Base-by-base conservation (phyloP, 2,888 invertebrate species). In the Odontomyia ornata region DNA sequence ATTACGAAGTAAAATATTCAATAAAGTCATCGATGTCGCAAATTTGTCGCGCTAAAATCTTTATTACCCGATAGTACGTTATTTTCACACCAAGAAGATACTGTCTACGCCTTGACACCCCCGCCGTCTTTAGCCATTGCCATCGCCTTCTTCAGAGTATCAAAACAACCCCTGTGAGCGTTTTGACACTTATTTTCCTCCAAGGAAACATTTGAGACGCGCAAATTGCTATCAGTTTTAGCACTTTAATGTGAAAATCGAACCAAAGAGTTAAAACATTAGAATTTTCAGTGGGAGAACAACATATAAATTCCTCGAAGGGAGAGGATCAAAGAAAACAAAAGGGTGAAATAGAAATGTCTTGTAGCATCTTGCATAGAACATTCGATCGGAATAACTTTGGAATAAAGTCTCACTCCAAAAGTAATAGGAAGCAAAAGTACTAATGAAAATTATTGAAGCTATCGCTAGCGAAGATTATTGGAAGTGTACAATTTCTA, bases 151-250 rank as follows among this genome's bases (percentile, higher is more conserved):
- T 2, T 25, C 1, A 5, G 23, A 23, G 9, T 69, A 69, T 21
- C 69, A 25, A 60, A 60, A 47, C 30, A 69, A 69, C 69, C 69
- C 69, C 47, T 46, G 23, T 43, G 7, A 15, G 65, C 57, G 60
- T 23, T 52, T 64, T 76, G 78, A 77, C 75, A 62, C 75, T 77
- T 75, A 78, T 79, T 62, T 77, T 79, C 36, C 78, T 77, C 78
- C 60, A 76, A 79, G 78, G 78, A 65, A 77, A 79, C 78, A 79
- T 79, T 79, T 62, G 52, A 75, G 77, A 77, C 75, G 77, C 78
- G 78, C 69, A 79, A 79, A 79, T 79, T 79, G 78, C 77, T 79
- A 79, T 79, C 78, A 79, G 75, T 79, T 79, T 79, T 79, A 79
- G 75, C 78, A 79, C 78, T 79, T 79, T 79, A 77, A 79, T 79